Base-by-base conservation (phyloP, 2,113 vertebrate genomes). In the Hydrochoerus hydrochaeris region DNA sequence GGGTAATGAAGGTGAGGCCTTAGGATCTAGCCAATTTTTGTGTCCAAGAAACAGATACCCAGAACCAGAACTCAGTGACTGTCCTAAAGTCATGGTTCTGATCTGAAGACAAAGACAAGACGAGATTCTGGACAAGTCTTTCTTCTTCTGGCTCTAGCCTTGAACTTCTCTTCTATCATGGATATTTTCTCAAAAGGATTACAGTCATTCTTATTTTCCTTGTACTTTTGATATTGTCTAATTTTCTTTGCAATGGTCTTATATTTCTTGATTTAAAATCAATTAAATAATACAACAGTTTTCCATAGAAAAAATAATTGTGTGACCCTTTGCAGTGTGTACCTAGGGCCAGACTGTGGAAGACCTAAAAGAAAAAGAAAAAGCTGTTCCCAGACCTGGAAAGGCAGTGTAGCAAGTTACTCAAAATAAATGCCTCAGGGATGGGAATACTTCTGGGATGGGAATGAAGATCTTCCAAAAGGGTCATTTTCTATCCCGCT, bases 31-130 rank as follows among this genome's bases (percentile, higher is more conserved):
- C 93, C 89, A 89, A 44, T 89, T 93, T 73, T 35, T 54, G 89
- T 97, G 69, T 58, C 41, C 95, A 96, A 95, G 96, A 97, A 97
- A 94, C 96, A 97, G 97, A 91, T 85, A 90, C 80, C 38, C 84
- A 93, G 96, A 94, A 80, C 67, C 73, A 94, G 95, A 94, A 95
- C 85, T 86, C 49, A 83, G 62, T 32, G 14, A 35, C 77, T 49
- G 5, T 94, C 46, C 95, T 67, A 49, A 69, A 86, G 78, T 67
- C 12, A 2, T 77, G 83, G 80, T 84, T 96, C 91, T 84, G 46
- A 73, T 78, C 65, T 73, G 26, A 91, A 91, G 54, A 91, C 80
- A 93, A 97, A 97, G 84, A 26, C 44, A 71, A 71, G 19, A 26
- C 62, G 84, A 90, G 95, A 95, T 75, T 90, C 82, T 88, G 77